Percentiles rank a stretch among this genome's conserved stretches.
Conservation (phyloP, 1,140 invertebrate genomes). For the Phocides pigmalion region DNA sequence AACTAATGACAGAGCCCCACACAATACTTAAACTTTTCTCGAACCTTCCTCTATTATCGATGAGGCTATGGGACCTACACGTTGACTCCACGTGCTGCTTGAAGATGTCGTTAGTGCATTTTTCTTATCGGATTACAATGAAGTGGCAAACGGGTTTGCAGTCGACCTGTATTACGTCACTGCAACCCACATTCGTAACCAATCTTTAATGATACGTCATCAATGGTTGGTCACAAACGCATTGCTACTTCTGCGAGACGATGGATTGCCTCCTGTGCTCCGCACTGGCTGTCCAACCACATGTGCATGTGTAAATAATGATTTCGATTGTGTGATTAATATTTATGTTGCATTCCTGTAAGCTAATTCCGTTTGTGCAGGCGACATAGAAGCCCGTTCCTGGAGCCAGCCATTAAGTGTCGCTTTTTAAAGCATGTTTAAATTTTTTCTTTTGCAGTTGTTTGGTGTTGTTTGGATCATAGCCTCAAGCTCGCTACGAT, state of each 20-base stretch:
- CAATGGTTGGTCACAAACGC: constrained; percentile 2
- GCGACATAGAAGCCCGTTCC: constrained; percentile 76
- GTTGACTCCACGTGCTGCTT: constrained; percentile 67
- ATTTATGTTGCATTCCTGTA: constrained; percentile 71
- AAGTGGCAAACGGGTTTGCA: neutral
- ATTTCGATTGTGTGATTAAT: constrained; percentile 60
- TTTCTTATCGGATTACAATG: constrained; percentile 7
- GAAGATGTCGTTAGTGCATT: constrained; percentile 70
- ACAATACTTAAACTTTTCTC: constrained; percentile 60
- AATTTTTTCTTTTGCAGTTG: constrained; percentile 85
- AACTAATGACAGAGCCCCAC: constrained; percentile 54
- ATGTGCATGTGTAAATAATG: constrained; percentile 51
- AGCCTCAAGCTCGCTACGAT: constrained; percentile 84
- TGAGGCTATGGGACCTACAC: constrained; percentile 70
- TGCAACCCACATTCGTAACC: neutral
- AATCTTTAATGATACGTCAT: constrained; percentile 14
- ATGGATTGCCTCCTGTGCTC: neutral
- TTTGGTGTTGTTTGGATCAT: constrained; percentile 85
- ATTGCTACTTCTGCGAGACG: constrained; percentile 6
- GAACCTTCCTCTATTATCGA: constrained; percentile 67
- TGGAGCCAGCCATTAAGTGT: constrained; percentile 67
- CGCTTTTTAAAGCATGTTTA: constrained; percentile 84
- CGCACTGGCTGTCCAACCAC: constrained; percentile 2
- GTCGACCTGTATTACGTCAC: constrained; percentile 19
- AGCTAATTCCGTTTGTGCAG: constrained; percentile 78